Evolutionary conservation across 2,888 invertebrate genomes (phyloP), one percentile per base, ranked within the genome.

Genomic region (Linnaemya vulpina): DNA sequence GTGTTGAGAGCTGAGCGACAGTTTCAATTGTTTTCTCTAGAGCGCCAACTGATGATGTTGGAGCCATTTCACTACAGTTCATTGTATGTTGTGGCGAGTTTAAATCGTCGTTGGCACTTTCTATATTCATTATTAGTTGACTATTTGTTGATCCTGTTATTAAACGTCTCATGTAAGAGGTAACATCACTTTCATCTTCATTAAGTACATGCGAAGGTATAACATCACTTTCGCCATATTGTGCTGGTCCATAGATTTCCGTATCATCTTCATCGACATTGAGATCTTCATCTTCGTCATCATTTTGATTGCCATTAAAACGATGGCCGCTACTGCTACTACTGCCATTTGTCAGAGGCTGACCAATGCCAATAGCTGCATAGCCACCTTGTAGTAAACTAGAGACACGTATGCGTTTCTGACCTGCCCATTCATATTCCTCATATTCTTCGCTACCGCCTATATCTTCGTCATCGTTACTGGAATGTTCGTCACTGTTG

Each of bases 371-470:
- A 22, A 94, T 88, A 43, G 94, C 94, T n/a, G 94, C 93, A 88
- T 95, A 94, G 58, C 95, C 94, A 30, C 95, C 95, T 86, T 94
- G 94, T 67, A 96, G 94, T 86, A 97, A 92, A 4, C 96, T 95
- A 0, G 95, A 94, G 0, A 95, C 96, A 5, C 96, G 93, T 74
- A 97, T 95, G 79, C 98, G 93, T 89, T 96, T 96, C 91, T 98
- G 96, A 0, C 97, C 97, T 38, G 97, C 97, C 98, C 98, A 98
- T 90, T 96, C 96, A 92, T 98, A 98, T 90, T 97, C 97, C 87
- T 97, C 96, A 90, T 94, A 95, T 67, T 93, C 94, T 83, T 94
- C 94, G 15, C 55, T 97, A 77, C 97, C 97, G 79, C 93, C 92
- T 92, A 97, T 97, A 79, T 97, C 97, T 79, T 95, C 95, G 71